phyloP scores from a whole-genome alignment of 2,888 invertebrate species.

The Hemistola chrysoprasaria region DNA sequence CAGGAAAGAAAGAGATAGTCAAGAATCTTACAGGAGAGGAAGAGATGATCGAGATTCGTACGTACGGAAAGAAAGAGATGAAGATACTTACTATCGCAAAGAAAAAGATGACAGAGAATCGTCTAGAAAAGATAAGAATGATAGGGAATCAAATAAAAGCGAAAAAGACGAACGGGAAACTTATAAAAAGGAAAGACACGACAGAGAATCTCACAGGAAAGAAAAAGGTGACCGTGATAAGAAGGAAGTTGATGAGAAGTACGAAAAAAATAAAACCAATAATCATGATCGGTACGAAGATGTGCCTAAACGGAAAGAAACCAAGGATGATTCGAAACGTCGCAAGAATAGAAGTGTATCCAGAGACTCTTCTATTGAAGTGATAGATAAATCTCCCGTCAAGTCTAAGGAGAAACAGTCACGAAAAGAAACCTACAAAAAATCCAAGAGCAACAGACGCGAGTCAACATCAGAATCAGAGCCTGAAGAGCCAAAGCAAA shows the following conservation, averaged over 20 bases:
- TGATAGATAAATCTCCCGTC: conserved; percentile 47
- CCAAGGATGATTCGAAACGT: conserved; percentile 28
- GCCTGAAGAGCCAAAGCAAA: conserved; percentile 47
- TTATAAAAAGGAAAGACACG: conserved; percentile 33
- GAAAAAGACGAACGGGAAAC: conserved; percentile 21
- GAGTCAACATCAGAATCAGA: conserved; percentile 60
- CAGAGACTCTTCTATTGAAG: conserved; percentile 50
- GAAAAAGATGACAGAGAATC: conserved; percentile 34
- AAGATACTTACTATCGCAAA: conserved; percentile 30
- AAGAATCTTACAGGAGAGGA: too few species aligned
- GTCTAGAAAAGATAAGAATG: conserved; percentile 45
- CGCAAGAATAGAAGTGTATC: conserved; percentile 51
- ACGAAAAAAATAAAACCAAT: conserved; percentile 36
- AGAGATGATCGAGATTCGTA: too few species aligned
- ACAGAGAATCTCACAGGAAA: conserved; percentile 23
- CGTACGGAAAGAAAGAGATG: conserved; percentile 32
- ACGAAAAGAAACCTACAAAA: conserved; percentile 53
- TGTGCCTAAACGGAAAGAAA: conserved; percentile 26
- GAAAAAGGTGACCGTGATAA: conserved; percentile 37
- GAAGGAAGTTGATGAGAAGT: conserved; percentile 35
- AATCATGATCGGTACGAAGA: conserved; percentile 50
- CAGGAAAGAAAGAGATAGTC: conserved; percentile 31
- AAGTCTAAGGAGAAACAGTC: conserved; percentile 47
- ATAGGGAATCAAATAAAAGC: conserved; percentile 39
- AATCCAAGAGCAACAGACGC: conserved; percentile 40